Evolutionary conservation across 2,797 vertebrate genomes (phyloP), one percentile per base, ranked within the genome.

Genomic region (Sebastes matsubarae): DNA sequence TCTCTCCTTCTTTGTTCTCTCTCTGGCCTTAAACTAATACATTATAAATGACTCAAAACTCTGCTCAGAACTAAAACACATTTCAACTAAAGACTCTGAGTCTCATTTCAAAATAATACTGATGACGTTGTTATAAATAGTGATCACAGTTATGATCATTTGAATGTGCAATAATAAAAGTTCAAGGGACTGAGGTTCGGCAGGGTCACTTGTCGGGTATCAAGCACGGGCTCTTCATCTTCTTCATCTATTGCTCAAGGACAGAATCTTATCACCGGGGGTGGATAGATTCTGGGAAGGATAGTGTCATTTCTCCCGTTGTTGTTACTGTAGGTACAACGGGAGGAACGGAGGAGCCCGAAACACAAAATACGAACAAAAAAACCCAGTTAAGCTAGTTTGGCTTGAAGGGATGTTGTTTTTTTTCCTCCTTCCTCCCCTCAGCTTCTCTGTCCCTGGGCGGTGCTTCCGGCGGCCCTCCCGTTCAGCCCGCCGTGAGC

Each of bases 401-500:
- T 75, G 77, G 84, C 54, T 79, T 60, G 55, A 61, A 77, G 50
- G 65, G 75, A 63, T 59, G 80, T 58, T 75, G 55, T 54, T 72
- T 42, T 42, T 22, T 42, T 73, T 72, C 52, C 68, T 84, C 87
- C 71, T 59, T 60, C 65, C 61, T 55, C 46, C 22, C 61, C 80
- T 94, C 91, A 94, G 89, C 89, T 93, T 80, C 74, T 90, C 72
- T 91, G 92, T 61, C 80, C 91, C 0, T 80, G 75, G 68, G 68
- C 70, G 8, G 86, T 68, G 81, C 74, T 72, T 36, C 75, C 88
- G 5, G 83, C 20, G 0, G 81, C 50, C 76, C 34, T 96, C 68
- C 96, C 96, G 27, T 97, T 96, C 82, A 95, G 36, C 71, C 96
- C 93, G 24, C 94, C 72, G 0, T 97, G 97, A 61, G 95, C 95